These are phyloP conservation scores for Acanthococcus lagerstroemiae DNA, from an alignment of 2,888 invertebrate genomes.

Conservation along the genomic window DNA sequence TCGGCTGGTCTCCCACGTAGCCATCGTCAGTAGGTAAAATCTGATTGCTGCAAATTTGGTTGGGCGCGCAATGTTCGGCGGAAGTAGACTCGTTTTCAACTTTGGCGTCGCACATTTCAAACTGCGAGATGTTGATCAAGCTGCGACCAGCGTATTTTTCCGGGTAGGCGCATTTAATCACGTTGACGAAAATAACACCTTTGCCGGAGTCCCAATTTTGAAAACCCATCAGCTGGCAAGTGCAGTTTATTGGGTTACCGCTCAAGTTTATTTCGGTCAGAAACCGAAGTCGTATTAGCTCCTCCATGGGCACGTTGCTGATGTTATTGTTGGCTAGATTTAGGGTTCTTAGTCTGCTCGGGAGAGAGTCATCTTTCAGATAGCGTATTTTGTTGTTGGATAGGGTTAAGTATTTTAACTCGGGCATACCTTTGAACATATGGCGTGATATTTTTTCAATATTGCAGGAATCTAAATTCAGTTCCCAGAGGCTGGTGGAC, in stretches of 20 bases:
- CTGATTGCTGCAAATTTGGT: background rate
- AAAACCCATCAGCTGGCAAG: background rate
- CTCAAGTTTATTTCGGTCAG: background rate
- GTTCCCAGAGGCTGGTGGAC: background rate
- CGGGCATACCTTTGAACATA: background rate
- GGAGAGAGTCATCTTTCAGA: background rate
- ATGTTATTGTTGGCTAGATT: background rate
- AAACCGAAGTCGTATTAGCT: background rate
- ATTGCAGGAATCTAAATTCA: background rate
- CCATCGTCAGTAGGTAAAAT: background rate
- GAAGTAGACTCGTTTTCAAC: background rate
- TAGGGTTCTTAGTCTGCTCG: background rate
- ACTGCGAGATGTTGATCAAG: background rate
- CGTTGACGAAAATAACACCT: background rate
- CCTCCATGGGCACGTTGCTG: background rate
- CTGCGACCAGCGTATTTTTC: background rate
- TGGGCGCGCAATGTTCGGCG: background rate
- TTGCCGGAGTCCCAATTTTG: background rate
- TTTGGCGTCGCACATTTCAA: too few species aligned
- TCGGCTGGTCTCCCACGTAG: background rate
- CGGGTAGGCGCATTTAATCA: background rate
- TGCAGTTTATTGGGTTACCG: background rate
- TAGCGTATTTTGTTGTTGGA: background rate
- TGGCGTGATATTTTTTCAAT: background rate
- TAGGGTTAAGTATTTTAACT: background rate